These are phyloP conservation scores for Papilio elwesi DNA, from an alignment of 2,888 invertebrate species.

Conservation along the genomic window DNA sequence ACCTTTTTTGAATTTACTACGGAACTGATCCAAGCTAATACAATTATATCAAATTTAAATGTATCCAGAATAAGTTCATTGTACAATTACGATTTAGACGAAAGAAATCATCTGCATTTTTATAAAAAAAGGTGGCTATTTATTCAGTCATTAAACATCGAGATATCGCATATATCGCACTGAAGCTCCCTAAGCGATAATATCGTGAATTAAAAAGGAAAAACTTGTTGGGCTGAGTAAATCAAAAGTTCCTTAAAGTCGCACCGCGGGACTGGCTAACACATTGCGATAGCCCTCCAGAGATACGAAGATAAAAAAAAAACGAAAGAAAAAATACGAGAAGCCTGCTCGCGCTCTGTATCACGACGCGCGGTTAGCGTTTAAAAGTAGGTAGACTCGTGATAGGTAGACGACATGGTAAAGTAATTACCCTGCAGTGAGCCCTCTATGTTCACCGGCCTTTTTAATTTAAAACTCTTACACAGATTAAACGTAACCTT, in stretches of 20 bases:
- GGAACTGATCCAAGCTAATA: not conserved
- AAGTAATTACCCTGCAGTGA: slow-evolving; percentile 58
- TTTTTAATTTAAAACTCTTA: slow-evolving; percentile 39
- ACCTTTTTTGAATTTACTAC: not conserved
- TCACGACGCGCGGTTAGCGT: slow-evolving; percentile 59
- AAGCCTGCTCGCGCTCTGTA: slow-evolving; percentile 49
- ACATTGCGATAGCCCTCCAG: slow-evolving; percentile 63
- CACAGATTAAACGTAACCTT: slow-evolving; percentile 35
- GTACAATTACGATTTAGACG: not conserved
- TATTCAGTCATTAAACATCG: slow-evolving; percentile 26
- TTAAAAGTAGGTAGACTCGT: slow-evolving; percentile 60
- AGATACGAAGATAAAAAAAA: slow-evolving; percentile 52
- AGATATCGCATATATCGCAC: slow-evolving; percentile 28
- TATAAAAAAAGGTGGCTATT: slow-evolving; percentile 6
- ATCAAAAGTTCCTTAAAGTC: slow-evolving; percentile 68
- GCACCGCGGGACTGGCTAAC: slow-evolving; percentile 64
- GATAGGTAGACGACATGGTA: slow-evolving; percentile 65
- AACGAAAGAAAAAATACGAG: slow-evolving; percentile 46
- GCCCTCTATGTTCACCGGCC: slow-evolving; percentile 40
- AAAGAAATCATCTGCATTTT: slow-evolving; percentile 7
- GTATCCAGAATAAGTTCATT: not conserved
- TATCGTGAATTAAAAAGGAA: slow-evolving; percentile 49
- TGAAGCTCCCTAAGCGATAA: slow-evolving; percentile 42
- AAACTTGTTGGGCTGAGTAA: slow-evolving; percentile 55
- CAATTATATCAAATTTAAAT: not conserved